Evolutionary conservation across 2,113 vertebrate species (phyloP).

Genomic region (Sylvietta virens): DNA sequence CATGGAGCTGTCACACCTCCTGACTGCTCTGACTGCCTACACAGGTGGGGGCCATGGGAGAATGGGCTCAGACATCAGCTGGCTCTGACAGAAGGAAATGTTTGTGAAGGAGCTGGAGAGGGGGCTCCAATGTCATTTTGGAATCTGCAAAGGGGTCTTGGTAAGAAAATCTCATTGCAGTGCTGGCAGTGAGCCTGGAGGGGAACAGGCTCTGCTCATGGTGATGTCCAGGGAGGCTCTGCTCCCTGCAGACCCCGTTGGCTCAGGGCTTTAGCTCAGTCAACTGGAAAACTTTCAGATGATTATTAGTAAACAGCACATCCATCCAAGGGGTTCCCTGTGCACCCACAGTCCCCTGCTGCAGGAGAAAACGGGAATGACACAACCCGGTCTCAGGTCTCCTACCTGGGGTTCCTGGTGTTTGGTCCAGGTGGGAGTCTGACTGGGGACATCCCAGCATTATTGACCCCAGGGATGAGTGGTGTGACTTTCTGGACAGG

Average conservation of each 20-base stretch:
- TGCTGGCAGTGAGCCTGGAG: neutral
- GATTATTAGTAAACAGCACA: neutral
- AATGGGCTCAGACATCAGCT: neutral
- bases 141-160: neutral
- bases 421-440: neutral
- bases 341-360: neutral
- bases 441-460: neutral
- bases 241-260: neutral
- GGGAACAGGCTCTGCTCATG: neutral
- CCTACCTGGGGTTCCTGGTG: neutral
- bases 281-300: conserved; percentile 8
- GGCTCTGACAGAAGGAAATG: neutral
- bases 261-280: neutral
- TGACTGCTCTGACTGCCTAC: fast-evolving
- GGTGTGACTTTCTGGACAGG: neutral
- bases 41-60: fast-evolving
- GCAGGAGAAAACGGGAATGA: neutral
- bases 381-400: neutral
- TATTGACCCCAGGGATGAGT: neutral
- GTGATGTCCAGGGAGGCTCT: neutral
- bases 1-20: neutral
- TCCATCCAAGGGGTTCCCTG: neutral
- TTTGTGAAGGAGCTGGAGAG: neutral
- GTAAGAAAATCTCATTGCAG: neutral
- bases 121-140: neutral